These are phyloP conservation scores for Anser brachyrhynchus DNA, from an alignment of 2,113 vertebrate species.

Conservation along the genomic window DNA sequence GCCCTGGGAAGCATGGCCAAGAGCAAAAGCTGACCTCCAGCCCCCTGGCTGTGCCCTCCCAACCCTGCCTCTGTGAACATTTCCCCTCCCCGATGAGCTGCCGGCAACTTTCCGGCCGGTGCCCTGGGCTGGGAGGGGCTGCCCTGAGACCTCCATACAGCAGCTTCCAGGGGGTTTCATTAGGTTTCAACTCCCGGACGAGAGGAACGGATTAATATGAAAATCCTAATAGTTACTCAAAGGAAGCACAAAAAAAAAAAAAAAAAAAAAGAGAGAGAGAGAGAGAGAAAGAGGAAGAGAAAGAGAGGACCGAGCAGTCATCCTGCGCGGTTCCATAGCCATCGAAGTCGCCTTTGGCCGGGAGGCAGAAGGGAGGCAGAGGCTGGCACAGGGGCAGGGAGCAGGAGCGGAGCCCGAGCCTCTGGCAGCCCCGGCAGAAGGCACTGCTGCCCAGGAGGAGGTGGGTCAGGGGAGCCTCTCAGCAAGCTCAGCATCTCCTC, in stretches of 20 bases:
- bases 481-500: neutral
- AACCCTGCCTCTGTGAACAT: neutral
- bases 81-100: neutral
- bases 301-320: neutral
- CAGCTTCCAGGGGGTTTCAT: neutral
- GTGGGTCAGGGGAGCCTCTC: neutral
- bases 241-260: neutral
- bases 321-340: neutral
- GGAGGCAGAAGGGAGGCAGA: neutral
- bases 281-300: no score
- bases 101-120: neutral
- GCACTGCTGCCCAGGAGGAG: neutral
- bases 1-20: neutral
- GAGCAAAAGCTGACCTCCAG: neutral
- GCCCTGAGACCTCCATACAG: neutral
- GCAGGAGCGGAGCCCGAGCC: neutral
- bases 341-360: neutral
- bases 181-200: neutral
- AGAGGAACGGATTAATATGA: neutral
- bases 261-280: no score
- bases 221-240: neutral
- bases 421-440: neutral
- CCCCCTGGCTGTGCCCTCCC: neutral
- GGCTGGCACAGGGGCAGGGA: neutral
- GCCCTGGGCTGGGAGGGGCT: neutral